Conservation (phyloP, 2,113 vertebrate genomes). For the Labrus mixtus region DNA sequence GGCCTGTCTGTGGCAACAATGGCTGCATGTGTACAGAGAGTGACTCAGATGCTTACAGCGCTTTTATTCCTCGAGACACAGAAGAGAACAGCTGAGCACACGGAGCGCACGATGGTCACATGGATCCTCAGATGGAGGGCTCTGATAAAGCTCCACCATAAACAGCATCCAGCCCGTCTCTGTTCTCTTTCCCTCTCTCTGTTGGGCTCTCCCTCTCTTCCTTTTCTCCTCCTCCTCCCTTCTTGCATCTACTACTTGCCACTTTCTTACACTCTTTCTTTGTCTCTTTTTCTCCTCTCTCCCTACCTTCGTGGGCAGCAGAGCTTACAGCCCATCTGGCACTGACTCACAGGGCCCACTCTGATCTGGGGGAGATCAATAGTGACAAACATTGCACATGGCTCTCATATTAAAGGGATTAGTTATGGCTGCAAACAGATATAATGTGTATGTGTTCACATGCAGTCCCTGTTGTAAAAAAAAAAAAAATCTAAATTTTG, state of each 20-base stretch:
- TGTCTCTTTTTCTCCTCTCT: constrained; percentile 66
- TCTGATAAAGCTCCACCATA: constrained; percentile 82
- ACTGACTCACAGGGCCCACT: constrained; percentile 76
- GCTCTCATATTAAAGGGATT: constrained; percentile 80
- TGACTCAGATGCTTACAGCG: constrained; percentile 56
- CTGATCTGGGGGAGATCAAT: constrained; percentile 80
- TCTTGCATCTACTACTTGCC: constrained; percentile 57
- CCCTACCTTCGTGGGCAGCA: constrained; percentile 76
- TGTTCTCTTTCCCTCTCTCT: constrained; percentile 32
- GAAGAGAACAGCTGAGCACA: constrained; percentile 67
- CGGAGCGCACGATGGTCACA: constrained; percentile 79
- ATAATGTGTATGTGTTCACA: constrained; percentile 51
- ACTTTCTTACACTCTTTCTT: constrained; percentile 72
- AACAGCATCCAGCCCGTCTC: constrained; percentile 76
- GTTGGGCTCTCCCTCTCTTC: constrained; percentile 46
- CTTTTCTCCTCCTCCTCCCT: constrained; percentile 34
- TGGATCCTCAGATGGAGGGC: constrained; percentile 82
- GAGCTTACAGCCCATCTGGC: constrained; percentile 82
- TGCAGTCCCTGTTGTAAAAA: constrained; percentile 29
- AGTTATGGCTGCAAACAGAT: constrained; percentile 72
- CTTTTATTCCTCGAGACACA: constrained; percentile 70
- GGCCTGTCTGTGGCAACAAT: constrained; percentile 62
- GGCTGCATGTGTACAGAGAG: constrained; percentile 48
- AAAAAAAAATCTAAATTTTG: constrained; percentile 53
- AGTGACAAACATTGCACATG: constrained; percentile 80